phyloP scores from a whole-genome alignment of 2,888 invertebrate genomes.

The Latrodectus elegans region DNA sequence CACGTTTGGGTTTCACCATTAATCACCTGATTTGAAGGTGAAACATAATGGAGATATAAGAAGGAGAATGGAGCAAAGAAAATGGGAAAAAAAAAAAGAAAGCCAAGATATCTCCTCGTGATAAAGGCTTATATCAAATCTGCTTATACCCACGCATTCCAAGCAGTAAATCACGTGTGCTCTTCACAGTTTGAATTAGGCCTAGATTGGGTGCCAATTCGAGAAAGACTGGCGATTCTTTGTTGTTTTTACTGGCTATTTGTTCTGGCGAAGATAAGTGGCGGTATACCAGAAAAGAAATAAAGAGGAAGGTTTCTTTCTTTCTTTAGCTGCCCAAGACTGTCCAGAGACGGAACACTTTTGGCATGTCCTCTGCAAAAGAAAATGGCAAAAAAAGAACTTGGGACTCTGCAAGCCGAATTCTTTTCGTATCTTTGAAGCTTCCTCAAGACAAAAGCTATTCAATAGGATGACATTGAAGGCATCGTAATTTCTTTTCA shows the following conservation, averaged over 20 bases:
- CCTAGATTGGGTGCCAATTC: conserved; percentile 36
- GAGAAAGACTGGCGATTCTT: not conserved
- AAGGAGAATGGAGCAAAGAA: not conserved
- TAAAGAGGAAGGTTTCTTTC: not conserved
- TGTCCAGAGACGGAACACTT: conserved; percentile 1
- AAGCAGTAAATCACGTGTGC: conserved; percentile 29
- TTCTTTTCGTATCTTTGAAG: not conserved
- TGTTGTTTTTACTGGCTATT: not conserved
- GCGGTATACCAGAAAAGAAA: conserved; percentile 7
- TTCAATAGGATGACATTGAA: not conserved
- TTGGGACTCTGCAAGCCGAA: not conserved
- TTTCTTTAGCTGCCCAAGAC: conserved; percentile 11
- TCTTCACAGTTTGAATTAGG: conserved; percentile 47
- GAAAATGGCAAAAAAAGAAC: not conserved
- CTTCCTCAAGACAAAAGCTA: not conserved
- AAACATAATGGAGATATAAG: conserved; percentile 39
- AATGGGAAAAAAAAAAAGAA: conserved; percentile 15
- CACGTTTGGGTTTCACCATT: conserved; percentile 27
- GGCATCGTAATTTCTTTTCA: not conserved
- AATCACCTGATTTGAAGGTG: conserved; percentile 48
- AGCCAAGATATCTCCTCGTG: conserved; percentile 1
- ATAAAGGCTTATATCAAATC: conserved; percentile 9
- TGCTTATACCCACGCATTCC: conserved; percentile 11
- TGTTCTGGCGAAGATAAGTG: not conserved
- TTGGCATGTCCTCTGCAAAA: not conserved